Percentiles rank a stretch among this genome's conserved stretches.
Evolutionary conservation across 2,797 vertebrate genomes (phyloP).

Genomic region (Cyclopterus lumpus): DNA sequence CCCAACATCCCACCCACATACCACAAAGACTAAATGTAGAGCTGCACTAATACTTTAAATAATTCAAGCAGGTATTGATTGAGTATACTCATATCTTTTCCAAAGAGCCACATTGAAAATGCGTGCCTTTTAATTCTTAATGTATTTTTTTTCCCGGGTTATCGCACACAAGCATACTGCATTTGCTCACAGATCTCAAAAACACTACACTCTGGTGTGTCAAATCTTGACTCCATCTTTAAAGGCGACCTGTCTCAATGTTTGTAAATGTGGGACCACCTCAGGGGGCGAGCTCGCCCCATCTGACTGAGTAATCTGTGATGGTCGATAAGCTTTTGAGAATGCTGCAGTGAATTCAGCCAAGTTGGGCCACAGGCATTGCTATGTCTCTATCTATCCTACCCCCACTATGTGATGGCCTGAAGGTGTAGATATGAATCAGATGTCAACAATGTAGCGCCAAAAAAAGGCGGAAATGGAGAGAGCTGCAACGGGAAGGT

Average conservation of each 20-base stretch:
- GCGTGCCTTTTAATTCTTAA: not conserved
- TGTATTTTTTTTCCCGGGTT: constrained; percentile 7
- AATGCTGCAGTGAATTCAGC: constrained; percentile 51
- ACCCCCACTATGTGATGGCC: constrained; percentile 27
- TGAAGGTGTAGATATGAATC: constrained; percentile 63
- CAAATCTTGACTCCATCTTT: constrained; percentile 48
- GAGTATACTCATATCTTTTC: not conserved
- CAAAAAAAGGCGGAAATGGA: constrained; percentile 11
- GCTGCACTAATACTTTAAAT: constrained; percentile 18
- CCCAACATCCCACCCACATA: constrained; percentile 44
- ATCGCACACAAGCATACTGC: constrained; percentile 10
- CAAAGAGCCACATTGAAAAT: not conserved
- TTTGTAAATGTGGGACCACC: constrained; percentile 59
- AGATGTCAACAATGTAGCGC: constrained; percentile 42
- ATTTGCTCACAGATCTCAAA: constrained; percentile 26
- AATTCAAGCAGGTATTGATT: constrained; percentile 16
- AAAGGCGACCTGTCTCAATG: constrained; percentile 51
- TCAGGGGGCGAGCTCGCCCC: constrained; percentile 35
- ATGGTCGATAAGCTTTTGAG: constrained; percentile 77
- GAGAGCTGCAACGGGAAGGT: constrained; percentile 8
- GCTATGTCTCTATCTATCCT: constrained; percentile 47
- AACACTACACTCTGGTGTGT: constrained; percentile 44
- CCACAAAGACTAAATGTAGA: constrained; percentile 17
- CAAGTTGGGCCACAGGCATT: constrained; percentile 72
- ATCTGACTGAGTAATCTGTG: constrained; percentile 51